Evolutionary conservation across 2,113 vertebrate species (phyloP).

Genomic region (Catharus minimus): DNA sequence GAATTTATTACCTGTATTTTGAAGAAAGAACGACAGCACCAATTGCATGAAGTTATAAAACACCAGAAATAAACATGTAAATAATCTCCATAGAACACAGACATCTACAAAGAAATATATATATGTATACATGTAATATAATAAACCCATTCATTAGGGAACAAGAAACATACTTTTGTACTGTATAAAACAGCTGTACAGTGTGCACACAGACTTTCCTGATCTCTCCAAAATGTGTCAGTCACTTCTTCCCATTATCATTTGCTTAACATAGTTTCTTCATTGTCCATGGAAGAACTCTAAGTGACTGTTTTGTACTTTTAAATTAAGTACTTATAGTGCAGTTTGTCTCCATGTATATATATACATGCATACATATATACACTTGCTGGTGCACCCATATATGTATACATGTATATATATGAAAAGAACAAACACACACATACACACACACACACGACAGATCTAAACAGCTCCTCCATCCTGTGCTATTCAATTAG

Average conservation of each 20-base stretch:
- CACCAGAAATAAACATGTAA: constrained; percentile 66
- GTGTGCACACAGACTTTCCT: constrained; percentile 2
- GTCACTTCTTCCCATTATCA: background rate
- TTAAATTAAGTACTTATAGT: background rate
- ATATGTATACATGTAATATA: constrained; percentile 19
- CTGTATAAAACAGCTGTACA: constrained; percentile 55
- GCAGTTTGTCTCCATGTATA: constrained; percentile 32
- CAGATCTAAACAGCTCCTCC: background rate
- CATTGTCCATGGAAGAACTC: background rate
- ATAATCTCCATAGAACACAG: constrained; percentile 50
- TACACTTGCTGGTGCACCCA: background rate
- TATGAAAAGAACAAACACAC: background rate
- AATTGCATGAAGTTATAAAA: constrained; percentile 73
- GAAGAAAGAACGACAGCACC: constrained; percentile 76
- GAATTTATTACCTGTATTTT: constrained; percentile 64
- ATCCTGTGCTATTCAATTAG: constrained; percentile 43
- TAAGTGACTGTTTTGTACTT: background rate
- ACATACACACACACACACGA: background rate
- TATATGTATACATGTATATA: background rate
- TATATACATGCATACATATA: background rate
- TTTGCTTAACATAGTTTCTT: background rate
- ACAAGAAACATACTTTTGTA: constrained; percentile 5
- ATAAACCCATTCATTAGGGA: constrained; percentile 28
- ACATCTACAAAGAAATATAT: constrained; percentile 63
- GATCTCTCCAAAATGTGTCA: constrained; percentile 22